Conservation (phyloP, 2,888 invertebrate genomes). For the Cheiracanthium punctorium region DNA sequence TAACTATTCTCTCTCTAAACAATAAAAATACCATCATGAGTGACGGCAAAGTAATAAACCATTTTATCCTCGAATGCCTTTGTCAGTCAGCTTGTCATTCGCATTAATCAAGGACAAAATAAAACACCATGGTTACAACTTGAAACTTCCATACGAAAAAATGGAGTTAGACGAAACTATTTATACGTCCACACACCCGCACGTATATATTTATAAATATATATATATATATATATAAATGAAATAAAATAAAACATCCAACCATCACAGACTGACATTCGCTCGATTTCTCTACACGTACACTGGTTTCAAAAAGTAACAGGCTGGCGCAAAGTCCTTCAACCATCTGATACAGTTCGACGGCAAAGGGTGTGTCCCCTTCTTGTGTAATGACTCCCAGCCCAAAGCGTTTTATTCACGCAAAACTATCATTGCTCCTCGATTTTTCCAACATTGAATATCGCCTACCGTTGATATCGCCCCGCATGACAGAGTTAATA, state of each 20-base stretch:
- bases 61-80: too few relatives aligned
- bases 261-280: constrained; percentile 43
- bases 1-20: too few relatives aligned
- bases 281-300: constrained; percentile 60
- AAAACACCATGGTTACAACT: too few relatives aligned
- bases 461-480: constrained; percentile 46
- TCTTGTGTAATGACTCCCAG: constrained; percentile 27
- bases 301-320: constrained; percentile 60
- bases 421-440: constrained; percentile 54
- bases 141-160: too few relatives aligned
- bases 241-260: neutral
- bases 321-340: constrained; percentile 33
- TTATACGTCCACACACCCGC: neutral
- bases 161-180: too few relatives aligned
- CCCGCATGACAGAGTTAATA: constrained; percentile 23
- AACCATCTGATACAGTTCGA: constrained; percentile 25
- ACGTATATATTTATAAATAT: neutral
- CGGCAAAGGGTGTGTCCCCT: constrained; percentile 49
- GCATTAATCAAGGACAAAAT: too few relatives aligned
- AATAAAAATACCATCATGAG: too few relatives aligned
- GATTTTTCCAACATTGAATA: constrained; percentile 31
- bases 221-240: neutral
- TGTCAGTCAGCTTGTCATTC: too few relatives aligned
- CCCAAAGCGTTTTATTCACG: constrained; percentile 60
- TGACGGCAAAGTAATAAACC: too few relatives aligned